phyloP scores from a whole-genome alignment of 37 sponge, comb jelly and placozoan genomes.

The Theonella swinhoei region DNA sequence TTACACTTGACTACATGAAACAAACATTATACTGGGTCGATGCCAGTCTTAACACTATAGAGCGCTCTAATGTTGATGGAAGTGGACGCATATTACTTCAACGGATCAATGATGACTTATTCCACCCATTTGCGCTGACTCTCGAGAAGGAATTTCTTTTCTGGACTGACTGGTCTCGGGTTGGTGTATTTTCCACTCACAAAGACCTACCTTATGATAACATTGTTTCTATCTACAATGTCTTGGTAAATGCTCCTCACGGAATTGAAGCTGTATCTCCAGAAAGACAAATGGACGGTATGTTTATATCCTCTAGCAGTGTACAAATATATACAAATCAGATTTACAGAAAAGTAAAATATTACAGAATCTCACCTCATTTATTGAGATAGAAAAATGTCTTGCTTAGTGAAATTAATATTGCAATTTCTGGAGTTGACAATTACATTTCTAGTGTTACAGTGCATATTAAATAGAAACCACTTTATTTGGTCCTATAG shows the following conservation, averaged over 20 bases:
- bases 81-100: slow-evolving; percentile 5
- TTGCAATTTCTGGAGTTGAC: no score
- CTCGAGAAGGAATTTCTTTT: slow-evolving; percentile 45
- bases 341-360: neutral
- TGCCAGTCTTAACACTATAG: slow-evolving; percentile 32
- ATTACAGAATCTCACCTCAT: neutral
- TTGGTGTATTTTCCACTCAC: slow-evolving; percentile 31
- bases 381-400: no score
- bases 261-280: slow-evolving; percentile 39
- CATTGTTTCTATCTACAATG: neutral
- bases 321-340: no score
- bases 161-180: slow-evolving; percentile 71
- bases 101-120: neutral
- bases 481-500: no score
- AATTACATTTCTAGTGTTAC: no score
- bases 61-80: slow-evolving; percentile 35
- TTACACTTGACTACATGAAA: slow-evolving; percentile 27
- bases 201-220: neutral
- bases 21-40: slow-evolving; percentile 47
- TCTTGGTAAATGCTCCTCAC: neutral
- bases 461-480: no score
- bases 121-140: slow-evolving; percentile 62
- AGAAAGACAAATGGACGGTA: slow-evolving; percentile 14
- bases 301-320: no score
- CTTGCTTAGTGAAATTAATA: no score